Evolutionary conservation across 2,888 invertebrate species (phyloP).

Genomic region (Aquatica leii): DNA sequence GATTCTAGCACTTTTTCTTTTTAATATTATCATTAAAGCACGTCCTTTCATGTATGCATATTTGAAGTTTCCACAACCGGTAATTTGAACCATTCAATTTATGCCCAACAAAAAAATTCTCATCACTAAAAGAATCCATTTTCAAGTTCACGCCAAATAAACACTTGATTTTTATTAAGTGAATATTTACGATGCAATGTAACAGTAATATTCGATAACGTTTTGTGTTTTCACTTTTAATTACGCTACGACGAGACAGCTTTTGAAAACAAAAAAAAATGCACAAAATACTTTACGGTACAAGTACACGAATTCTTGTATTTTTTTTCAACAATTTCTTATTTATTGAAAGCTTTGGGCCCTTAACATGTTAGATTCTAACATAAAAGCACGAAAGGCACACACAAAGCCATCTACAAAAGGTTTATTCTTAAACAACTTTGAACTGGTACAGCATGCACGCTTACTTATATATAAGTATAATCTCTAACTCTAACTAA

Average conservation of each 20-base stretch:
- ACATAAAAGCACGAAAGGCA: too few species aligned
- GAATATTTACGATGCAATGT: too few species aligned
- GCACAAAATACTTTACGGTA: conserved; percentile 2
- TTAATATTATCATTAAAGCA: neutral
- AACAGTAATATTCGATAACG: neutral
- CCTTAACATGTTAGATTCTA: too few species aligned
- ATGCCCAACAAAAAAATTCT: neutral
- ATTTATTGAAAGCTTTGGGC: neutral
- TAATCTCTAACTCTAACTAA: too few species aligned
- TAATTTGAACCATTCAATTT: conserved; percentile 2
- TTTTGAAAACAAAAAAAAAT: neutral
- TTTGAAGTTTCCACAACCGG: neutral
- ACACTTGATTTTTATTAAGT: too few species aligned
- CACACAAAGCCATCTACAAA: too few species aligned
- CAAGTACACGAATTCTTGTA: neutral
- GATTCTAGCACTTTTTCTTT: neutral
- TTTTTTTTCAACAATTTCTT: too few species aligned
- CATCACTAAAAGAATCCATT: neutral
- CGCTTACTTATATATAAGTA: too few species aligned
- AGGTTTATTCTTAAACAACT: too few species aligned
- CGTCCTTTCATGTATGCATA: conserved; percentile 3
- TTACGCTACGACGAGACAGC: conserved; percentile 7
- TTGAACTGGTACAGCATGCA: too few species aligned
- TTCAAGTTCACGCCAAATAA: too few species aligned
- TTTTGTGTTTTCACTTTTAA: neutral